These are phyloP conservation scores for Drosophila melanica DNA, from an alignment of 1,140 invertebrate genomes.

Conservation along the genomic window DNA sequence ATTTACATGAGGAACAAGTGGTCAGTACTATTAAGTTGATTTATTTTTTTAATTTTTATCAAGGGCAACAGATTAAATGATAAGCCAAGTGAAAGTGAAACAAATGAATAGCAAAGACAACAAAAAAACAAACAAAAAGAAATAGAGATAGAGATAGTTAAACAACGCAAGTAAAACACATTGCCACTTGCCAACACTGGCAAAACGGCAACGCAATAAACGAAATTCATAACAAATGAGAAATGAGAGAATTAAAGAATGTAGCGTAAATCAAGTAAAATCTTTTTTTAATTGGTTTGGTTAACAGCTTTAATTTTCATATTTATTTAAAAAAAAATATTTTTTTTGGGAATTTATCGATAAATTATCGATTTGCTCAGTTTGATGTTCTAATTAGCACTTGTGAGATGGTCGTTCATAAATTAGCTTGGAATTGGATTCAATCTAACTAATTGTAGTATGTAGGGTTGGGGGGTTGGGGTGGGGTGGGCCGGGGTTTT, in stretches of 20 bases:
- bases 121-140: neutral
- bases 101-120: constrained; percentile 1
- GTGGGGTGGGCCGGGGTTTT: neutral
- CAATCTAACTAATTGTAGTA: neutral
- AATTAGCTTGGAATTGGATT: constrained; percentile 39
- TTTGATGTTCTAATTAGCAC: constrained; percentile 81
- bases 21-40: constrained; percentile 10
- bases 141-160: neutral
- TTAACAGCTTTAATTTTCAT: constrained; percentile 12
- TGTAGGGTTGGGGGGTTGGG: neutral
- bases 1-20: constrained; percentile 15
- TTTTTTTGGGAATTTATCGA: constrained; percentile 18
- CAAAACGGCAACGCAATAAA: constrained; percentile 46
- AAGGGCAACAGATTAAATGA: constrained; percentile 14
- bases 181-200: neutral
- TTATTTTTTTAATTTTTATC: constrained; percentile 1
- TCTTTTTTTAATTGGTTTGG: constrained; percentile 25
- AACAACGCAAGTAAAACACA: constrained; percentile 4
- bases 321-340: constrained; percentile 21
- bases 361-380: constrained; percentile 31
- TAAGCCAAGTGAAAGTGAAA: constrained; percentile 6
- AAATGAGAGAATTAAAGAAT: constrained; percentile 34
- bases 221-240: constrained; percentile 4
- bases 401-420: constrained; percentile 84
- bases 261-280: constrained; percentile 54